Percentiles rank a stretch among this genome's conserved stretches.
Evolutionary conservation across 2,797 vertebrate genomes (phyloP).

Genomic region (Taeniopygia guttata): DNA sequence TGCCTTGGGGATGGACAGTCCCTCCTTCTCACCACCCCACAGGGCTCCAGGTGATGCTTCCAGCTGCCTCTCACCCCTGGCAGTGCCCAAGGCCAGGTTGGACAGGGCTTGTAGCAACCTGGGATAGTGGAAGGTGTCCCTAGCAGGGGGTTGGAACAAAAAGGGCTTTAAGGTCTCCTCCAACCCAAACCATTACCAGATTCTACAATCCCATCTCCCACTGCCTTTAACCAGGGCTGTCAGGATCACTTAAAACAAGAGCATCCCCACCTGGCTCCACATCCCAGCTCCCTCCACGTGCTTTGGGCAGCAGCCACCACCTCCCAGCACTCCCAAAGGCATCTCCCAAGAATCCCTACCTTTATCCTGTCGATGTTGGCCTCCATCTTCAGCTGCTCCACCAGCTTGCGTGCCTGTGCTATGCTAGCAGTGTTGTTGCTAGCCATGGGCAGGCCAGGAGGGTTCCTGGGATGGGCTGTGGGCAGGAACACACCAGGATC

Average conservation of each 20-base stretch:
- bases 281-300: rapidly evolving
- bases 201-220: neutral
- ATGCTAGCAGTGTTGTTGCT: constrained; percentile 97
- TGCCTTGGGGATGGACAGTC: neutral
- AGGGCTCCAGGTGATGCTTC: neutral
- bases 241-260: rapidly evolving
- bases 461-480: constrained; percentile 3
- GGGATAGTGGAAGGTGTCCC: neutral
- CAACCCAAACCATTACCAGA: neutral
- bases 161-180: neutral
- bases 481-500: neutral
- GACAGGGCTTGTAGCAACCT: rapidly evolving
- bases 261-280: rapidly evolving
- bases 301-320: neutral
- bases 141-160: neutral
- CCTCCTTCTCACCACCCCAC: neutral
- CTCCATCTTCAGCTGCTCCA: constrained; percentile 97
- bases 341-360: constrained; percentile 54
- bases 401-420: constrained; percentile 83
- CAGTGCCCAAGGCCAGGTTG: neutral
- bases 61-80: neutral
- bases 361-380: constrained; percentile 99
- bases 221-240: neutral
- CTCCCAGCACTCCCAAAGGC: neutral
- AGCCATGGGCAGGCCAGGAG: constrained; percentile 80